These are phyloP conservation scores for Tangara arthus DNA, from an alignment of 2,797 vertebrate species.

Conservation along the genomic window DNA sequence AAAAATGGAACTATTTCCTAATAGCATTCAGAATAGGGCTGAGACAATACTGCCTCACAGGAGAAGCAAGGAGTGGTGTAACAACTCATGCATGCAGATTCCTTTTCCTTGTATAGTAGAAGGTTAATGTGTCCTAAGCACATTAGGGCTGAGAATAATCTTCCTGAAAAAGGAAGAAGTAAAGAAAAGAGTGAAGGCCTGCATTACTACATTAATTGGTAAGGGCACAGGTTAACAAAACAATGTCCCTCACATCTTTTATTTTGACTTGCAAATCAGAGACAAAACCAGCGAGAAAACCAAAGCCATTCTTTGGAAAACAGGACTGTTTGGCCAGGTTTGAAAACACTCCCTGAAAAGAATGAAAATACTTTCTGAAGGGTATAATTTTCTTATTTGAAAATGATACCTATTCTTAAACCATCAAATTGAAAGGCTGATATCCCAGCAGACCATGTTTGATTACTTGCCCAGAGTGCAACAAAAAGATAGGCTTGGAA, in stretches of 20 bases:
- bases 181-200: neutral
- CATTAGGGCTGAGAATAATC: neutral
- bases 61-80: neutral
- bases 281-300: neutral
- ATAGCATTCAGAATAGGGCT: neutral
- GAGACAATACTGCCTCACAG: neutral
- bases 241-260: neutral
- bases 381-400: conserved; percentile 3
- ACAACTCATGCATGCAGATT: neutral
- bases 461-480: neutral
- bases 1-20: neutral
- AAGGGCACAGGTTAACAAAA: neutral
- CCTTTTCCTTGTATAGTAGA: neutral
- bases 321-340: neutral
- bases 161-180: neutral
- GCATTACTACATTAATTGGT: neutral
- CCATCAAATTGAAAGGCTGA: neutral
- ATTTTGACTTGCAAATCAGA: neutral
- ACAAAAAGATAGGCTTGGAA: conserved; percentile 27
- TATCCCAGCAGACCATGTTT: neutral
- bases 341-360: neutral
- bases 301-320: neutral
- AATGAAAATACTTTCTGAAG: neutral
- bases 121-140: neutral
- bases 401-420: neutral